A percentile compares a stretch with the other conserved stretches of the same genome.
Evolutionary conservation across 2,888 invertebrate species (phyloP).

Genomic region (Podotricha telesiphe): DNA sequence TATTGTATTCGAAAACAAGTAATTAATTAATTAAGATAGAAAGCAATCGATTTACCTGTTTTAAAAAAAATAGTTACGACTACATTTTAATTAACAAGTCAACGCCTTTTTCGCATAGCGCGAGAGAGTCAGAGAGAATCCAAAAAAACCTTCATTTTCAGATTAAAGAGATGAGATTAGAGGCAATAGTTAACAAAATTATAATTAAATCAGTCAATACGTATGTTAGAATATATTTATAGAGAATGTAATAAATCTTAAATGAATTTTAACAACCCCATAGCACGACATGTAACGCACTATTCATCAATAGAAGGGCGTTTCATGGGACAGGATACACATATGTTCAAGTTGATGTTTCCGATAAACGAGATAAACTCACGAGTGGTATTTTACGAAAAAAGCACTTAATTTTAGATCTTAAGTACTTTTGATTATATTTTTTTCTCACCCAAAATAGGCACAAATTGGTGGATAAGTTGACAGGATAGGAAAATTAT

Average conservation of each 20-base stretch:
- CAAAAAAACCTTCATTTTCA: no score
- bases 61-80: no score
- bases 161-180: no score
- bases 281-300: conserved; percentile 28
- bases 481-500: no score
- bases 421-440: not conserved
- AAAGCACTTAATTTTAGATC: not conserved
- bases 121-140: no score
- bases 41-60: no score
- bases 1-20: no score
- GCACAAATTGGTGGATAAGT: no score
- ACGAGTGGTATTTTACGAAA: not conserved
- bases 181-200: no score
- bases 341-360: conserved; percentile 22
- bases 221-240: conserved; percentile 29
- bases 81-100: no score
- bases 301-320: conserved; percentile 44
- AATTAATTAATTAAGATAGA: no score
- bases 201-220: not conserved
- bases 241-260: conserved; percentile 36
- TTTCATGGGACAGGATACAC: conserved; percentile 37
- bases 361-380: conserved; percentile 18
- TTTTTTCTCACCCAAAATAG: not conserved
- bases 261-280: conserved; percentile 30
- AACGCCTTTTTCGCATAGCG: no score